phyloP scores from a whole-genome alignment of 37 sponge, comb jelly and placozoan genomes.

The Chondrosia reniformis region DNA sequence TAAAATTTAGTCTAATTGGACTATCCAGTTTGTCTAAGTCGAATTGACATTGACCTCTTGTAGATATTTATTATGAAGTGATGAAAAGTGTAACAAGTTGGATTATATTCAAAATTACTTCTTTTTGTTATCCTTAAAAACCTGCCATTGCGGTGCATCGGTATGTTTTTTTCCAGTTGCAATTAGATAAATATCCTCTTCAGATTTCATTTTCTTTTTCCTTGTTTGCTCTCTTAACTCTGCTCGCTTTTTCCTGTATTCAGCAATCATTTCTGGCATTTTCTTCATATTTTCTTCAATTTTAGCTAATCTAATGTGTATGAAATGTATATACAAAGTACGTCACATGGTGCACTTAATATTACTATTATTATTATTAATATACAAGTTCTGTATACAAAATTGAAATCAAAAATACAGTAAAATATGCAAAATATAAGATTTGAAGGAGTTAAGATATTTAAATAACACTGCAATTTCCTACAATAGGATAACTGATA shows the following conservation, averaged over 20 bases:
- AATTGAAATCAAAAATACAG: too few species aligned
- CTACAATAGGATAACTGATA: too few species aligned
- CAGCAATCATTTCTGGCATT: slow-evolving; percentile 88
- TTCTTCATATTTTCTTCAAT: slow-evolving; percentile 85
- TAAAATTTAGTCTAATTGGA: too few species aligned
- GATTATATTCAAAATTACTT: too few species aligned
- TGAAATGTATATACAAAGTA: background rate
- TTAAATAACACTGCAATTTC: too few species aligned
- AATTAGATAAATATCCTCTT: slow-evolving; percentile 56
- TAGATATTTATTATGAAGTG: too few species aligned
- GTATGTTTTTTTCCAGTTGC: slow-evolving; percentile 62
- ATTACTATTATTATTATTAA: too few species aligned
- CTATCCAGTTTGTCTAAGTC: too few species aligned
- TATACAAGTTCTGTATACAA: too few species aligned
- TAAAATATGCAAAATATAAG: too few species aligned
- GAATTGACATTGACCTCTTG: too few species aligned
- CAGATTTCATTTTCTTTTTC: slow-evolving; percentile 40
- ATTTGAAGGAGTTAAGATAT: too few species aligned
- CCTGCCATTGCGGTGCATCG: slow-evolving; percentile 50
- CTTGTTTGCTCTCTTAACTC: slow-evolving; percentile 35
- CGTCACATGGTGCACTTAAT: background rate
- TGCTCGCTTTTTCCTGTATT: slow-evolving; percentile 51
- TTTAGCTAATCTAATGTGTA: slow-evolving; percentile 33
- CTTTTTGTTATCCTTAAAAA: slow-evolving; percentile 26
- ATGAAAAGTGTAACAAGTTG: background rate